Evolutionary conservation across 2,888 invertebrate genomes (phyloP), one percentile per base, ranked within the genome.

Genomic region (Cheilosia pagana): DNA sequence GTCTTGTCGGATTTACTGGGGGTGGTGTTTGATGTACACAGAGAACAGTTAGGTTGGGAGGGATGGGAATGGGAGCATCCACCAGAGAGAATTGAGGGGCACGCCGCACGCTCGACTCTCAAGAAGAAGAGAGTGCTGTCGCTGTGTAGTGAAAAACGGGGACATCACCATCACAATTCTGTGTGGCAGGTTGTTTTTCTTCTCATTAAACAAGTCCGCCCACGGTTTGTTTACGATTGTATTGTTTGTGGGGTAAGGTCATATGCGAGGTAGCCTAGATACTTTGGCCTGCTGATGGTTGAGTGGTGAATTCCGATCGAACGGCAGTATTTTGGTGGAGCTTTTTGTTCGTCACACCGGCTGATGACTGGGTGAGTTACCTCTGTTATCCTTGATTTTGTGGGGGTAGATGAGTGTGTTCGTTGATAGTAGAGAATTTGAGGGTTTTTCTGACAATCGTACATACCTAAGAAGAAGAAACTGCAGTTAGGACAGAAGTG

Each of bases 201-300:
- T 41, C 48, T 63, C 21, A 12, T 59, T 53, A 31, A 41, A 70
- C 63, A 74, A 31, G 60, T 52, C 74, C 59, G 74, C 68, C 74
- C 63, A 70, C 78, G 45, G 63, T 74, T 83, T 83, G 83, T 83
- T 83, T 79, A 83, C 74, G 83, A 79, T 79, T 79, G 68, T 78
- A 63, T 74, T 70, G 74, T 83, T 68, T 31, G 68, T 75, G 68
- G 74, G 59, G 59, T 83, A 79, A 74, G 83, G 78, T 83, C 78
- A 70, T 35, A 52, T 31, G 43, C 72, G 57, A 60, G 62, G 43
- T 60, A 74, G 67, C 72, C 57, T 74, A 63, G 70, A 70, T 70
- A 75, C 43, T 19, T 39, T 48, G 12, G 62, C 59, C 55, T 70
- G 72, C 55, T 70, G 72, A 55, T 65, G 57, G 59, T 23, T 55